phyloP scores from a whole-genome alignment of 2,888 invertebrate genomes.

The Tuberolachnus salignus region DNA sequence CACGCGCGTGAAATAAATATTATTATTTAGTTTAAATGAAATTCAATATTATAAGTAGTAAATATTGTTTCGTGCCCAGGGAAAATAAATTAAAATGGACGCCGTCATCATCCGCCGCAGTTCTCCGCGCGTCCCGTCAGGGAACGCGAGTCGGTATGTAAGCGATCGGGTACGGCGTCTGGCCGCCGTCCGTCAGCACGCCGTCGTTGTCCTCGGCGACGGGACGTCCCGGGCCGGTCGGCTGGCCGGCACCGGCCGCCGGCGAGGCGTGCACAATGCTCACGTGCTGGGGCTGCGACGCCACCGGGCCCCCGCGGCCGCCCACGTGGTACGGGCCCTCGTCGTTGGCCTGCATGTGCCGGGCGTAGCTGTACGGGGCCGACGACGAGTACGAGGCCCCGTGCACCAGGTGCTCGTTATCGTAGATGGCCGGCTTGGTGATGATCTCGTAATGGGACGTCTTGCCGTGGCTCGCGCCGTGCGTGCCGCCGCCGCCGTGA shows the following conservation, averaged over 20 bases:
- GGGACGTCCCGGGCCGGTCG: neutral
- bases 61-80: neutral
- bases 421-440: constrained; percentile 59
- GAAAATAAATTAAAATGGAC: neutral
- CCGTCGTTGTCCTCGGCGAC: neutral
- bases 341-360: constrained; percentile 53
- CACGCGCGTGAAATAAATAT: neutral
- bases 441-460: constrained; percentile 59
- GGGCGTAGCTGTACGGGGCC: constrained; percentile 58
- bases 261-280: constrained; percentile 24
- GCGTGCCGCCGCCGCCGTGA: constrained; percentile 57
- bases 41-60: neutral
- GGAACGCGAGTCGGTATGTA: constrained; percentile 38
- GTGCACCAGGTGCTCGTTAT: constrained; percentile 57
- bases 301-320: neutral
- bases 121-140: neutral
- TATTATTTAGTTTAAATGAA: neutral
- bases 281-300: constrained; percentile 43
- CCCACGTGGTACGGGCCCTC: neutral
- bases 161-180: constrained; percentile 12
- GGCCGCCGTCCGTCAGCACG: neutral
- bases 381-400: constrained; percentile 56
- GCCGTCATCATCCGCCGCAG: neutral
- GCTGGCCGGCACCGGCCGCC: neutral
- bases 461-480: constrained; percentile 57